A percentile compares a stretch with the other conserved stretches of the same genome.
Evolutionary conservation across 1,140 invertebrate genomes (phyloP).

Genomic region (Dinoponera quadriceps): DNA sequence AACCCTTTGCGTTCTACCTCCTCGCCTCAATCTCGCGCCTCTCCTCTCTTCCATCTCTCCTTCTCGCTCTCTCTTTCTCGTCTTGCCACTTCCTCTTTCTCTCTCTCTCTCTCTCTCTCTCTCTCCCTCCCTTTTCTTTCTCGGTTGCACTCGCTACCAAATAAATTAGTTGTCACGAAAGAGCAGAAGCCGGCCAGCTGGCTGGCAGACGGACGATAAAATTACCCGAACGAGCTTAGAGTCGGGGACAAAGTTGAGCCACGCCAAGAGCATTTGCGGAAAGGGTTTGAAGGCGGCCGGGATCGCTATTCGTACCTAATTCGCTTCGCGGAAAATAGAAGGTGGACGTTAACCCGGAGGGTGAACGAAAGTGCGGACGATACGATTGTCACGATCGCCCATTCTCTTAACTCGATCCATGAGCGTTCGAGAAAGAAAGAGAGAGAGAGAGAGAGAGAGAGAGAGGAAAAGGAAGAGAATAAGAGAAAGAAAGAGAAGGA

Average conservation of each 20-base stretch:
- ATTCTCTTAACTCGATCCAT: slow-evolving; percentile 67
- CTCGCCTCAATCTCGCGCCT: slow-evolving; percentile 41
- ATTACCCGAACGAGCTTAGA: slow-evolving; percentile 71
- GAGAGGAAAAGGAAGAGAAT: neutral
- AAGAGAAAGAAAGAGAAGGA: neutral
- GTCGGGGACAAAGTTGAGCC: slow-evolving; percentile 65
- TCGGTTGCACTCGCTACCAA: slow-evolving; percentile 61
- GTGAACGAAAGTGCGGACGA: slow-evolving; percentile 33
- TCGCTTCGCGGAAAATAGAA: slow-evolving; percentile 44
- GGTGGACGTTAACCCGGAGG: slow-evolving; percentile 48
- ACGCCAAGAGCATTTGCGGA: slow-evolving; percentile 59
- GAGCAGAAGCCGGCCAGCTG: slow-evolving; percentile 66
- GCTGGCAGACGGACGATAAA: slow-evolving; percentile 73
- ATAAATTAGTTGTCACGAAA: slow-evolving; percentile 77
- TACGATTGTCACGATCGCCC: slow-evolving; percentile 66
- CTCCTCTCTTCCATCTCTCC: neutral
- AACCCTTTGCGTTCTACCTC: slow-evolving; percentile 62
- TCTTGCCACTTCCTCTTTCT: neutral
- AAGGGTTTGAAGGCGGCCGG: slow-evolving; percentile 57
- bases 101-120: neutral
- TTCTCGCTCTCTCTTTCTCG: neutral
- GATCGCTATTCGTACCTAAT: slow-evolving; percentile 61
- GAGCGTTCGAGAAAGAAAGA: slow-evolving; percentile 55
- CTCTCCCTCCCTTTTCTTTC: slow-evolving; percentile 9
- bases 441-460: neutral